Conservation (phyloP, 2,113 vertebrate genomes). For the Paradoxurus hermaphroditus region DNA sequence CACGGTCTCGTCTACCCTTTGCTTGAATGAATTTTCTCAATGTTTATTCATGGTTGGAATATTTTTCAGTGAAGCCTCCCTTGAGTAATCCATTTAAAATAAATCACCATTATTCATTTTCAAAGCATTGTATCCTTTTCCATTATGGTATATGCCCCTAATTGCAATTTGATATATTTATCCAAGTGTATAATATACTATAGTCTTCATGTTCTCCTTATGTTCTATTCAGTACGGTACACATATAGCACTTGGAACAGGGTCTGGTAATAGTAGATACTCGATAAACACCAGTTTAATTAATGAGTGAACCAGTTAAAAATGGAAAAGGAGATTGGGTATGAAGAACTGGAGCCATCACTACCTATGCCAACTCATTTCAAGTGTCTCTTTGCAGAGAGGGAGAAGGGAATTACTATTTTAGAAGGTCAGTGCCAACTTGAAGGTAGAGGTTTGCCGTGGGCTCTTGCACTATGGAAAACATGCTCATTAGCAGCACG, state of each 20-base stretch:
- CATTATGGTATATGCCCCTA: background rate
- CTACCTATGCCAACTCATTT: background rate
- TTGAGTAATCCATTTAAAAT: background rate
- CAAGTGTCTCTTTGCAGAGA: background rate
- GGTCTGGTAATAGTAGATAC: background rate
- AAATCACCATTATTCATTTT: background rate
- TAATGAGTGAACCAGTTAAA: background rate
- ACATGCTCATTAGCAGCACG: background rate
- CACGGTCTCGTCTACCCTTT: rapidly evolving
- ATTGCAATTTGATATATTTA: background rate
- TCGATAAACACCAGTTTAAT: background rate
- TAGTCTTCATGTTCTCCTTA: background rate
- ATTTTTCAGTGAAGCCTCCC: background rate
- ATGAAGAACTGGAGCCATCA: background rate
- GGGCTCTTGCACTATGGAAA: background rate
- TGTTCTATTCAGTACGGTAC: too few relatives aligned
- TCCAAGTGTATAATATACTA: background rate
- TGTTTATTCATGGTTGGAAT: background rate
- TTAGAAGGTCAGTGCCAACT: background rate
- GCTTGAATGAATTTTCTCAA: background rate
- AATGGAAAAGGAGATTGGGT: background rate
- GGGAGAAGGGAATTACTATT: background rate
- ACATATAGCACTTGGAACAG: background rate
- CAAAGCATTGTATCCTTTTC: background rate
- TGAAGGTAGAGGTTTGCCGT: background rate